Percentiles rank a stretch among this genome's conserved stretches.
Evolutionary conservation across 2,797 vertebrate genomes (phyloP).

Genomic region (Mallotus villosus): DNA sequence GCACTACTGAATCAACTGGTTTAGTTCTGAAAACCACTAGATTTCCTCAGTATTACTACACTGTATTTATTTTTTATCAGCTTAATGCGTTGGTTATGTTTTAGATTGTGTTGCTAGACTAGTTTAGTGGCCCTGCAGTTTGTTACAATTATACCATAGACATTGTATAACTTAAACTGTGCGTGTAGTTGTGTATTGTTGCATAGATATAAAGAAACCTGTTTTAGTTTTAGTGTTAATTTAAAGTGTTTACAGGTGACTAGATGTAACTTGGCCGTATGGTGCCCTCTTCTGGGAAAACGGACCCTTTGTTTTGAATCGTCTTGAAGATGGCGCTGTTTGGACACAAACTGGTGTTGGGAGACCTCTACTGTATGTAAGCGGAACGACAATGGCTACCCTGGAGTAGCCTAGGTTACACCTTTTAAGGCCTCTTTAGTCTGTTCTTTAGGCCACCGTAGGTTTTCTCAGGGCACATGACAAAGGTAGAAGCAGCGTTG

Average conservation of each 20-base stretch:
- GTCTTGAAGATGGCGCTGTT: slow-evolving; percentile 44
- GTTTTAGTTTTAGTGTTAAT: background rate
- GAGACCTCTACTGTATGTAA: slow-evolving; percentile 67
- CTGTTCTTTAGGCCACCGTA: too few relatives aligned
- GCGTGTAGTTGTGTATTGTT: background rate
- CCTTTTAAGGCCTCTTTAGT: too few relatives aligned
- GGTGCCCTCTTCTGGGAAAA: slow-evolving; percentile 59
- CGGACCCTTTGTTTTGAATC: slow-evolving; percentile 9
- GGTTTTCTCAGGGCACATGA: too few relatives aligned
- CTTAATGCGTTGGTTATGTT: slow-evolving; percentile 23
- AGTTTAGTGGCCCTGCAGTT: too few relatives aligned
- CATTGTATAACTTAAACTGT: too few relatives aligned
- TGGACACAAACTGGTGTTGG: slow-evolving; percentile 41
- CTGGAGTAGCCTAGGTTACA: too few relatives aligned
- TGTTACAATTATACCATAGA: too few relatives aligned
- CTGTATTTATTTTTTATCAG: slow-evolving; percentile 35
- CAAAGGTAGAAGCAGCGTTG: background rate
- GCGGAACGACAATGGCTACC: background rate
- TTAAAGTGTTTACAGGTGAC: background rate
- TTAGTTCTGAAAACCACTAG: slow-evolving; percentile 38
- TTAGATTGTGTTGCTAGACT: slow-evolving; percentile 19
- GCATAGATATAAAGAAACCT: background rate
- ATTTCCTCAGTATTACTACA: slow-evolving; percentile 23
- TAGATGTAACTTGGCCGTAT: slow-evolving; percentile 50
- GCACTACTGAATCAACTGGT: slow-evolving; percentile 31